Evolutionary conservation across 2,113 vertebrate genomes (phyloP).

Genomic region (Chaenogobius annularis): DNA sequence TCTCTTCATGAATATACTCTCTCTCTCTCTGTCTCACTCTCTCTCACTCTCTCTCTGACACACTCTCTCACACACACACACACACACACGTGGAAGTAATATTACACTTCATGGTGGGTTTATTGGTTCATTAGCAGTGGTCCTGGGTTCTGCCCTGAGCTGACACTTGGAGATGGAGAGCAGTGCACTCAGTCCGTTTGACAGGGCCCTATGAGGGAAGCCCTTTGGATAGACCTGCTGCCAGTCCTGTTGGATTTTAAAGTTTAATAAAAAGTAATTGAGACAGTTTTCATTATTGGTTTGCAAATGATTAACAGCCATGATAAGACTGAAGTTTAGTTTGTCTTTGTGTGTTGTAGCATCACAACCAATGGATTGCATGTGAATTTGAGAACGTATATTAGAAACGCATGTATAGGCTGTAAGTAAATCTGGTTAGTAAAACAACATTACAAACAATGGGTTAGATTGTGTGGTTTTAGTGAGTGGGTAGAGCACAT

Average conservation of each 20-base stretch:
- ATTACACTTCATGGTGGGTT: conserved; percentile 7
- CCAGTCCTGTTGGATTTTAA: not conserved
- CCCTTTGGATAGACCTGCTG: not conserved
- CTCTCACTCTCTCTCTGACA: too few species aligned
- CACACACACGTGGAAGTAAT: conserved; percentile 29
- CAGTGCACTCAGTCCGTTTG: conserved; percentile 15
- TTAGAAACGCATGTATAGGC: too few species aligned
- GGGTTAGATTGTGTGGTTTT: not conserved
- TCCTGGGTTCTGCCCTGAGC: conserved; percentile 1
- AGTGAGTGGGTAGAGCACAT: too few species aligned
- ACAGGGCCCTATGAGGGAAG: conserved; percentile 11
- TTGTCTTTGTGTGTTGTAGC: not conserved
- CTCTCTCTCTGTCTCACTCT: too few species aligned
- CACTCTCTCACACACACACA: too few species aligned
- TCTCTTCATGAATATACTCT: conserved; percentile 20
- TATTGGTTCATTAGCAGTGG: conserved; percentile 20
- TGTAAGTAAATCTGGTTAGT: not conserved
- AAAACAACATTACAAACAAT: not conserved
- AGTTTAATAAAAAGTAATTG: not conserved
- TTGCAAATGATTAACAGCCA: not conserved
- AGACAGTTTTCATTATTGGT: not conserved
- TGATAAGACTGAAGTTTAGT: not conserved
- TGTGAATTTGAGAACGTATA: too few species aligned
- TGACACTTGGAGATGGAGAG: conserved; percentile 9
- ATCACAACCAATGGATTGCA: too few species aligned